phyloP scores from a whole-genome alignment of 2,888 invertebrate species.

The Matsumyia berberina region DNA sequence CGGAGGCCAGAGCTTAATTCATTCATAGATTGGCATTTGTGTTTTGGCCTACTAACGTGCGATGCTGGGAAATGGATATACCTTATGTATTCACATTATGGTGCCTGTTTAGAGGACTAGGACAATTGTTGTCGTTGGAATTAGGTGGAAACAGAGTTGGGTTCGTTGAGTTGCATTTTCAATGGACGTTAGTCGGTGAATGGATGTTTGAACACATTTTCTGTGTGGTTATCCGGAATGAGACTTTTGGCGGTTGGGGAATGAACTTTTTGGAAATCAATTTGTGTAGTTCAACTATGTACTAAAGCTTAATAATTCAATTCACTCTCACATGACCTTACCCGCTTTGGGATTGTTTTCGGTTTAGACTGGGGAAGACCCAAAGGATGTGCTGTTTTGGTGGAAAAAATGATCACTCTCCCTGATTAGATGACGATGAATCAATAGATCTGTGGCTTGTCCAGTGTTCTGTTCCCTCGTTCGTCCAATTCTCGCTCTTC shows the following conservation, averaged over 20 bases:
- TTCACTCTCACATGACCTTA: too few relatives aligned
- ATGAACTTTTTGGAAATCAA: background rate
- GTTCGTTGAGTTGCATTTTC: slow-evolving; percentile 32
- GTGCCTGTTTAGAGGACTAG: slow-evolving; percentile 57
- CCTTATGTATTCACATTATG: background rate
- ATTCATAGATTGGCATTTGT: slow-evolving; percentile 61
- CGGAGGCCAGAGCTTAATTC: slow-evolving; percentile 56
- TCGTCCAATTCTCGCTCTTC: too few relatives aligned
- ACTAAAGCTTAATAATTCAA: too few relatives aligned
- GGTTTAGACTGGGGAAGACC: too few relatives aligned
- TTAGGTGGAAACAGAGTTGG: slow-evolving; percentile 41
- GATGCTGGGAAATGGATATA: slow-evolving; percentile 29
- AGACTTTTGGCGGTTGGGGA: background rate
- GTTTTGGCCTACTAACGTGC: slow-evolving; percentile 50
- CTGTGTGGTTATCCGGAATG: background rate
- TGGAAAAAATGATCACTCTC: too few relatives aligned
- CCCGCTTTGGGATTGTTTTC: too few relatives aligned
- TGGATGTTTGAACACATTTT: slow-evolving; percentile 9
- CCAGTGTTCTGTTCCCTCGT: too few relatives aligned
- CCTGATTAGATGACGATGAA: too few relatives aligned
- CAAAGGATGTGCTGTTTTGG: too few relatives aligned
- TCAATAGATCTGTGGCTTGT: too few relatives aligned
- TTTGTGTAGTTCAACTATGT: background rate
- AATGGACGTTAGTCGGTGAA: slow-evolving; percentile 19
- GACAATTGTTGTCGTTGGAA: slow-evolving; percentile 37